phyloP scores from a whole-genome alignment of 64 coral and sea anemone genomes.

The Dendronephthya gigantea region DNA sequence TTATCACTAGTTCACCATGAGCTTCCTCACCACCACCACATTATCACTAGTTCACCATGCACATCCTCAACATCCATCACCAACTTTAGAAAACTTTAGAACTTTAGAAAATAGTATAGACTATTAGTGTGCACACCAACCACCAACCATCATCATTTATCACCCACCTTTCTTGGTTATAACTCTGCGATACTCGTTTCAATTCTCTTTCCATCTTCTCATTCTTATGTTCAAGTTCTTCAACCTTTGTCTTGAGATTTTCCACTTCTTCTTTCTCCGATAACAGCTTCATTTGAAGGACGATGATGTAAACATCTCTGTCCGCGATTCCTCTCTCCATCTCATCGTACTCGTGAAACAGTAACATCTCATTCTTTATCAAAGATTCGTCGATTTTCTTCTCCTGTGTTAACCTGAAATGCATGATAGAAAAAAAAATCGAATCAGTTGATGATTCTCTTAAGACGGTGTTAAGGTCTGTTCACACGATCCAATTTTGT shows the following conservation, averaged over 20 bases:
- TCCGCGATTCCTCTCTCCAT: neutral
- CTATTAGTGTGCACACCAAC: too few species aligned
- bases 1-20: too few species aligned
- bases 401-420: neutral
- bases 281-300: conserved; percentile 5
- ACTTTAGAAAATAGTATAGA: too few species aligned
- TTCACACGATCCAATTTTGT: too few species aligned
- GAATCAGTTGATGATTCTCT: too few species aligned
- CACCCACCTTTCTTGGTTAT: neutral
- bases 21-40: too few species aligned
- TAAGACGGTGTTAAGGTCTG: too few species aligned
- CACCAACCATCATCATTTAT: too few species aligned
- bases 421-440: neutral
- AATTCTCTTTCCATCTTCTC: neutral
- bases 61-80: too few species aligned
- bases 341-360: neutral
- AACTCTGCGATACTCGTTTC: neutral
- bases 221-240: neutral
- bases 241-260: neutral
- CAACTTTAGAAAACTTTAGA: too few species aligned
- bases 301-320: neutral
- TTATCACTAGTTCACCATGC: too few species aligned
- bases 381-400: neutral
- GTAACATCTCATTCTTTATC: neutral
- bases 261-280: neutral